Evolutionary conservation across 1,140 invertebrate species (phyloP).

Genomic region (Papilio xuthus): DNA sequence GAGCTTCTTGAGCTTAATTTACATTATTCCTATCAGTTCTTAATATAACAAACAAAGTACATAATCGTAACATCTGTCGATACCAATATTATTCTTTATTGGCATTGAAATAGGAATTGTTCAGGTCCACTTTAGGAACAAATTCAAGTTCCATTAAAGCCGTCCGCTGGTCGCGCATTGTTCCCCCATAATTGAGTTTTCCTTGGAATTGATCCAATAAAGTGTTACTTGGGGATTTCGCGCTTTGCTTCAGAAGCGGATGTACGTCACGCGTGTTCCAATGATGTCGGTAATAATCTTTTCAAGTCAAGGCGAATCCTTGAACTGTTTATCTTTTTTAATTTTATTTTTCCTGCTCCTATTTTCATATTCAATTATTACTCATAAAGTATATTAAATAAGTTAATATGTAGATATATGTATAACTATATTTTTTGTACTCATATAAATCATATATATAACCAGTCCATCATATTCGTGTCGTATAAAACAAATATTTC

Average conservation of each 20-base stretch:
- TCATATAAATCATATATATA: no score
- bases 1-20: no score
- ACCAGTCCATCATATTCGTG: no score
- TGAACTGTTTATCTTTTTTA: slow-evolving; percentile 21
- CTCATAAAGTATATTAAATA: no score
- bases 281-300: slow-evolving; percentile 38
- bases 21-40: no score
- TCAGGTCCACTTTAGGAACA: slow-evolving; percentile 39
- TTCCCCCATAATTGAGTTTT: slow-evolving; percentile 64
- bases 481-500: no score
- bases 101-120: slow-evolving; percentile 17
- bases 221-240: slow-evolving; percentile 50
- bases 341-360: not conserved
- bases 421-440: no score
- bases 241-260: slow-evolving; percentile 42
- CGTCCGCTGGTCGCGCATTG: slow-evolving; percentile 54
- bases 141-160: slow-evolving; percentile 49
- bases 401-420: no score
- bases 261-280: slow-evolving; percentile 43
- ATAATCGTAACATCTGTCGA: slow-evolving; percentile 20
- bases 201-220: slow-evolving; percentile 66
- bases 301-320: slow-evolving; percentile 32
- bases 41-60: no score
- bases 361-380: not conserved
- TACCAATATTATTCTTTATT: slow-evolving; percentile 24